Base-by-base conservation (phyloP, 2,888 invertebrate species). In the Drosophila paucipuncta region DNA sequence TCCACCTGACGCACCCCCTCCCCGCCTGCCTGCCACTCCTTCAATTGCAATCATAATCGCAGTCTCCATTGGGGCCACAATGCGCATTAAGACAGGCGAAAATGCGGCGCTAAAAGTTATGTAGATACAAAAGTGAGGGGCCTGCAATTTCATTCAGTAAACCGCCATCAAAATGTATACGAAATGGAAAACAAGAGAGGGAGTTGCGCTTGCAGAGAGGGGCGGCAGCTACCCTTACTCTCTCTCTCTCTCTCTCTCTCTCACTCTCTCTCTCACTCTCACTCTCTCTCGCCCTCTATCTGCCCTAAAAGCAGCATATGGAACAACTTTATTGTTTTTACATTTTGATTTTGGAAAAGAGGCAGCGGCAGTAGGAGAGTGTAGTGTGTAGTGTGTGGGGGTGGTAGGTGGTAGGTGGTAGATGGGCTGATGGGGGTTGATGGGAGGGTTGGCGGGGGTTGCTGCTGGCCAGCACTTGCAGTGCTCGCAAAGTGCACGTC, bases 121-220 rank as follows among this genome's bases (percentile, higher is more conserved):
- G 74, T 76, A 76, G 87, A 86, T 76, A 77, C 68, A 73, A 71
- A 80, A 69, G 49, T 66, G 33, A 64, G 53, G 22, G 53, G 28
- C 41, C 49, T 63, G 50, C 69, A 73, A 76, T 91, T 88, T 88
- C 91, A 88, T 88, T 88, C 89, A 91, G 89, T 84, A 91, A 91
- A 90, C 76, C 75, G 76, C 85, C 76, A 77, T 68, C 57, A 61
- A 76, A 78, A 71, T 70, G 61, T 37, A 63, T 54, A 61, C 30
- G 64, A 58, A 49, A 55, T 25, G 22, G n/a, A 39, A 13, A 28
- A 22, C 31, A 13, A 11, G 28, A 57, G 35, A 13, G 60, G 11
- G 47, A 10, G 50, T 39, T 22, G 63, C 28, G 55, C 6, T 43
- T 35, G 18, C 35, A 16, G 35, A 16, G 6, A 28, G 11, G 52